These are phyloP conservation scores for Okapia johnstoni DNA, from an alignment of 2,113 vertebrate genomes.

Conservation along the genomic window DNA sequence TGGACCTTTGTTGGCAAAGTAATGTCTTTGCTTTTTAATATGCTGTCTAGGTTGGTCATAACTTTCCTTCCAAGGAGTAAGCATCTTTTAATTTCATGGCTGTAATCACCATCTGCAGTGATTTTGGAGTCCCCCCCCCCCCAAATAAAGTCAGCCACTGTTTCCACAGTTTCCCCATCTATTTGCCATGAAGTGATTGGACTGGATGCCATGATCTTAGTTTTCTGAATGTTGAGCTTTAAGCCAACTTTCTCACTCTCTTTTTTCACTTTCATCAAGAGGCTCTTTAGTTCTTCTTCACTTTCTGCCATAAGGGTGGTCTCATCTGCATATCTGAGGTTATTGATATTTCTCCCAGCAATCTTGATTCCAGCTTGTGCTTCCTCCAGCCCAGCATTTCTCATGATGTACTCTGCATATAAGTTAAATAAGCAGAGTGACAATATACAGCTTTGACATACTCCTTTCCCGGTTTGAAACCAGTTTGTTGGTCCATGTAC, in stretches of 20 bases:
- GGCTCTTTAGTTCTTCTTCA: background rate
- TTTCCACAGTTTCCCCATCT: background rate
- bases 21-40: background rate
- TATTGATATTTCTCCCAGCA: fast-evolving
- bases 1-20: background rate
- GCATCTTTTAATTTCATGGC: background rate
- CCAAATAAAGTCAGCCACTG: background rate
- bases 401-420: background rate
- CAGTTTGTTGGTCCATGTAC: background rate
- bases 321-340: background rate
- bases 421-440: background rate
- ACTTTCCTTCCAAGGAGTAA: background rate
- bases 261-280: background rate
- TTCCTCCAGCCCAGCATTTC: background rate
- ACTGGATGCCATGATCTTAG: background rate
- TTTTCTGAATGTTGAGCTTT: background rate
- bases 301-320: background rate
- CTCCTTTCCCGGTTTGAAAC: background rate
- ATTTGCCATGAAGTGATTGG: background rate
- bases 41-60: background rate
- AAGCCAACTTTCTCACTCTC: background rate
- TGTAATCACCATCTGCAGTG: background rate
- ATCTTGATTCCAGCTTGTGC: background rate
- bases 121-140: background rate
- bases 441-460: fast-evolving